Evolutionary conservation across 2,797 vertebrate species (phyloP), one percentile per base, ranked within the genome.

Genomic region (Pseudochaenichthys georgianus): DNA sequence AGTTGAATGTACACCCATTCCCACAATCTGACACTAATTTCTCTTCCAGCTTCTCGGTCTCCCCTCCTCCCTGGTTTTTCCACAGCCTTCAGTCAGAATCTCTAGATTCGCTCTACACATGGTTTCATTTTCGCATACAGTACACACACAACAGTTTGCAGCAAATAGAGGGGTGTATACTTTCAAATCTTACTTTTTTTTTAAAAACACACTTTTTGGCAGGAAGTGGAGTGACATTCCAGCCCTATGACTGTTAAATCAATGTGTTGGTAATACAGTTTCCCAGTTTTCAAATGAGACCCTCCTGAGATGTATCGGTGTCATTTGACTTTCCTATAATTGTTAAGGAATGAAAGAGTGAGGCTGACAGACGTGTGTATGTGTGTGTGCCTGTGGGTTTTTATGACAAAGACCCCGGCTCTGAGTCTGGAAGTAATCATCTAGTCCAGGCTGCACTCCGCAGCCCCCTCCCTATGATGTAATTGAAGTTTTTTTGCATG

Each of bases 371-470:
- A 34, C 8, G 34, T 38, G 34, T 38, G 34, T 38, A 7, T 83
- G 53, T 78, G 69, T 58, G 66, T 50, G 45, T 55, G 60, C 28
- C 55, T 43, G 78, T 74, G 70, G 80, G 71, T 55, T 75, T 89
- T 88, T 71, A 87, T 76, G 89, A 90, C 87, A 90, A 90, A 89
- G 90, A 92, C 91, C 88, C 92, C 74, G 17, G 80, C 83, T 64
- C 89, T 52, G 64, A 47, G 90, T 95, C 95, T 96, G 95, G 94
- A 96, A 95, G 92, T 85, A 95, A 95, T 96, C 94, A 95, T 89
- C 87, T 85, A 13, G 62, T 90, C 88, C 70, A 70, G 91, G 88
- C 92, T 67, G 73, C 2, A 31, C 86, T 89, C 88, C 91, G 72
- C 83, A 79, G 47, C 90, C 89, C 90, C 90, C 93, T 93, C 92